Evolutionary conservation across 2,797 vertebrate genomes (phyloP), one percentile per base, ranked within the genome.

Genomic region (Acanthis flammea): DNA sequence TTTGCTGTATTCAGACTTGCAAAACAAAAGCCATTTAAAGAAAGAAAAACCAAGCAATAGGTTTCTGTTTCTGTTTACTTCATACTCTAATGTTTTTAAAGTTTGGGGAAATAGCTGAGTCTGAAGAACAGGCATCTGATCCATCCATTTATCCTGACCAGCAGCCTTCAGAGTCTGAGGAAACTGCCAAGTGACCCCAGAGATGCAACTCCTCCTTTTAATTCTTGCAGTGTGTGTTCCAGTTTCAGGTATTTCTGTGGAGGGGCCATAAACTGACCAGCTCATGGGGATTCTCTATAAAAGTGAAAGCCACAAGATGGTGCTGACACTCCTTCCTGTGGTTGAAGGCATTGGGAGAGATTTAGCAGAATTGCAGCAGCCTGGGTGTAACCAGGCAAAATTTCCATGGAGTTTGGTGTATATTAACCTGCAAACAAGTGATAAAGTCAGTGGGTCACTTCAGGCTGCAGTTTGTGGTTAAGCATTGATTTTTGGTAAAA

Each of bases 251-350:
- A 44, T 51, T 21, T 41, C 13, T 53, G 17, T 19, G 23, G 33
- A 80, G 33, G 17, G 13, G 2, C 84, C 9, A 24, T 53, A 25
- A 82, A 41, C 17, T 39, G 42, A n/a, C 10, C 5, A 14, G 0
- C 15, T 75, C 8, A 27, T 30, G 33, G 19, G 7, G 39, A 10
- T 45, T 80, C 23, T 5, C 1, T 42, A 3, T 4, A n/a, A 17
- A 57, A 37, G 37, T 3, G 5, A 51, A 35, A 48, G 48, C 90
- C 96, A 84, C 94, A 80, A 95, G 95, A 35, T 95, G 96, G 95
- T 92, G 96, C 96, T 96, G 61, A 27, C 2, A 4, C 63, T 94
- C 92, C 33, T 93, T 54, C 4, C 7, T 6, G 5, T 9, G 16
- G 22, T 0, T 6, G 13, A 67, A 73, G 53, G 14, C 9, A 5